Percentiles rank a stretch among this genome's conserved stretches.
These are phyloP conservation scores for Pardosa pseudoannulata DNA, from an alignment of 2,888 invertebrate genomes.

Conservation along the genomic window DNA sequence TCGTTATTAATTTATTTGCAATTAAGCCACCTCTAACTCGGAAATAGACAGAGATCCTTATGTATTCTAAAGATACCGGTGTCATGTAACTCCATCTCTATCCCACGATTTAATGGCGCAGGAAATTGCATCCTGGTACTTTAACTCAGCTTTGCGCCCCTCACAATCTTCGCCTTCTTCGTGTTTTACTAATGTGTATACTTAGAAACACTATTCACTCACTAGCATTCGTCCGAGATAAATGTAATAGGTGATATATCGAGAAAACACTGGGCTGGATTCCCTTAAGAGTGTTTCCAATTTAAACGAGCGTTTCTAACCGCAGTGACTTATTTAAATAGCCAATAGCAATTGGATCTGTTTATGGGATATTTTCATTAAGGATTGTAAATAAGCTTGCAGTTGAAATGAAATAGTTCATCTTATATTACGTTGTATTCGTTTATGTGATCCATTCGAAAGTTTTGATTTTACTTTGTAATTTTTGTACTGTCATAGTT, in stretches of 20 bases:
- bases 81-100: slow-evolving; percentile 52
- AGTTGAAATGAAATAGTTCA: no score
- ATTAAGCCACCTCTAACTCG: no score
- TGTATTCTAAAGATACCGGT: not conserved
- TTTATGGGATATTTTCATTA: no score
- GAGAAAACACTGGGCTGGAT: not conserved
- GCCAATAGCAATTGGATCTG: no score
- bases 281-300: not conserved
- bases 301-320: not conserved
- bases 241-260: slow-evolving; percentile 44
- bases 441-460: no score
- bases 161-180: slow-evolving; percentile 39
- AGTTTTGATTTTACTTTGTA: no score
- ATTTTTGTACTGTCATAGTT: no score
- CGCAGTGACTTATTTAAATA: no score
- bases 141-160: slow-evolving; percentile 43
- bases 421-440: no score
- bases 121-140: slow-evolving; percentile 63
- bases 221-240: slow-evolving; percentile 46
- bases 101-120: slow-evolving; percentile 53
- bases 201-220: slow-evolving; percentile 61
- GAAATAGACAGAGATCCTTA: no score
- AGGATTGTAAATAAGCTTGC: no score
- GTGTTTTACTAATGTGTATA: slow-evolving; percentile 53
- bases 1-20: no score